Evolutionary conservation across 2,888 invertebrate species (phyloP), one percentile per base, ranked within the genome.

Genomic region (Polymixis lichenea): DNA sequence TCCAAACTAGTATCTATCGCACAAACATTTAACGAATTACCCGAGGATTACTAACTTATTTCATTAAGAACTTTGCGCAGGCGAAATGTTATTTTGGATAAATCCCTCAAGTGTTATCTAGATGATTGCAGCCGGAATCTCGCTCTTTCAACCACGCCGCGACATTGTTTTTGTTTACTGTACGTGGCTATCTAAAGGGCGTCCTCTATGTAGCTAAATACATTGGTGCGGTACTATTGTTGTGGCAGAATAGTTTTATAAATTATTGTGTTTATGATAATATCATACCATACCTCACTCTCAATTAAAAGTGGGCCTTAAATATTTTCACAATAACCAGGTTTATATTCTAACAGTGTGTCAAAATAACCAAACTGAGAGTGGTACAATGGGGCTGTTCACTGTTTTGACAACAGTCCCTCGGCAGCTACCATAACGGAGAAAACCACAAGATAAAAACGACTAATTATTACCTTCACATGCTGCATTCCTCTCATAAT

Each of bases 1-100:
- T 83, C 82, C 78, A 84, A 92, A 91, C 92, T 91, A 91, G 89
- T 90, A 93, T 91, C 92, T 92, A 92, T 92, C 91, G 92, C 89
- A 90, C 92, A 92, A 93, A 93, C 94, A 92, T 92, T 93, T 91
- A 93, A 93, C 94, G 94, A 94, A 94, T 94, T 93, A 93, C 93
- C 91, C 89, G 90, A 91, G 94, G 94, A 94, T 94, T 94, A 94
- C 93, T 89, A 94, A 94, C 94, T 94, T 94, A 94, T 94, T 94
- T 94, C 94, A 94, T 94, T 94, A 94, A 92, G 93, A 94, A 94
- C 93, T 94, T 94, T 89, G 92, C 89, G 90, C 89, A 86, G 88
- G 88, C 91, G 89, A 93, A 94, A 92, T 91, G 94, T 94, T 94
- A 93, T 94, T 93, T 93, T 92, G 93, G 92, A 91, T 92, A 92